Evolutionary conservation across 2,113 vertebrate genomes (phyloP).

Genomic region (Limanda limanda): DNA sequence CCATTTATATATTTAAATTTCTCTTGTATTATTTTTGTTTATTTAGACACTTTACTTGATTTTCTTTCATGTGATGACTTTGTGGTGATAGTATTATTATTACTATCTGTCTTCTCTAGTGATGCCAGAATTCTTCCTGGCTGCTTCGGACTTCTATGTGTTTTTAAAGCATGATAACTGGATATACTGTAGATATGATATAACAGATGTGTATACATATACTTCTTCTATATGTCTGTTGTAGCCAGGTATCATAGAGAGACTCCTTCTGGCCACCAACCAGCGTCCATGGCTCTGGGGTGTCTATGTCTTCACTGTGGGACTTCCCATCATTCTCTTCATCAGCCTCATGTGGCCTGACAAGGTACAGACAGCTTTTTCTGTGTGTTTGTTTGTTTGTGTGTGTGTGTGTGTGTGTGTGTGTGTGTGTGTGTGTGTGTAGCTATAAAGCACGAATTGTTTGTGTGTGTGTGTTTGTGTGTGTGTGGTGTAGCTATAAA

Average conservation of each 20-base stretch:
- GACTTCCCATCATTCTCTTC: conserved; percentile 83
- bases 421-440: conserved; percentile 29
- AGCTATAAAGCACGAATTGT: conserved; percentile 55
- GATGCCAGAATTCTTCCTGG: no score
- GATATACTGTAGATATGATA: no score
- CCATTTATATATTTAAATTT: not conserved
- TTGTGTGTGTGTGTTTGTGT: conserved; percentile 23
- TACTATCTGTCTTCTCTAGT: no score
- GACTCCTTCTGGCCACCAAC: conserved; percentile 70
- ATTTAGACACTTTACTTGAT: not conserved
- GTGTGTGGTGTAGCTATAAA: conserved; percentile 35
- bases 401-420: conserved; percentile 16
- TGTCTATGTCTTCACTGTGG: conserved; percentile 82
- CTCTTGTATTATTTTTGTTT: not conserved
- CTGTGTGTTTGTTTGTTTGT: not conserved
- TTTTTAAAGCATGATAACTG: no score
- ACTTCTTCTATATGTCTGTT: not conserved
- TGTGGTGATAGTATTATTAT: no score
- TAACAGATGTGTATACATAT: not conserved
- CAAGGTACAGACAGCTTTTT: conserved; percentile 68
- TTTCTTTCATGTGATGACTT: not conserved
- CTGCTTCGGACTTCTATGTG: no score
- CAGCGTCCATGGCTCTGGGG: conserved; percentile 84
- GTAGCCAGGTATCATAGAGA: conserved; percentile 74
- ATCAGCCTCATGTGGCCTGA: conserved; percentile 86